phyloP scores from a whole-genome alignment of 2,797 vertebrate genomes.

The Hapalemur alaotrensis region DNA sequence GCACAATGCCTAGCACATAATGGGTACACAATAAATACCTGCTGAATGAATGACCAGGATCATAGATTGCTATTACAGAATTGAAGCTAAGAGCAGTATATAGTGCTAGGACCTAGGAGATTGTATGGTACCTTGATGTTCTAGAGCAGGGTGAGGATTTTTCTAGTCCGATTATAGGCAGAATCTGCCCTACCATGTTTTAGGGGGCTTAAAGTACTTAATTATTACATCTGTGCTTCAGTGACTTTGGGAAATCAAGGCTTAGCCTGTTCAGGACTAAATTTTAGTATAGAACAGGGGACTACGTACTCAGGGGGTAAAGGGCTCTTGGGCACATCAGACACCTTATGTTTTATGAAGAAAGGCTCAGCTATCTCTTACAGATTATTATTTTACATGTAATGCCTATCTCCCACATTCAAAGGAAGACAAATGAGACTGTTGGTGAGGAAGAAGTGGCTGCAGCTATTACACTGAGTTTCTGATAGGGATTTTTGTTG shows the following conservation, averaged over 20 bases:
- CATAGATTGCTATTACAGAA: background rate
- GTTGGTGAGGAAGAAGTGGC: background rate
- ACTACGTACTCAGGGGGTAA: background rate
- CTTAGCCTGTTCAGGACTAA: background rate
- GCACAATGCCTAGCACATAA: background rate
- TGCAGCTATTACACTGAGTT: background rate
- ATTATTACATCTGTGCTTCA: background rate
- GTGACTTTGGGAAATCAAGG: constrained; percentile 1
- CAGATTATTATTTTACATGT: background rate
- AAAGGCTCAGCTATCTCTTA: background rate
- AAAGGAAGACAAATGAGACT: background rate
- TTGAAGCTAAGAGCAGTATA: background rate
- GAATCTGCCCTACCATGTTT: background rate
- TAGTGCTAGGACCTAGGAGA: background rate
- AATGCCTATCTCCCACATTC: background rate
- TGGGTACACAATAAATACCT: background rate
- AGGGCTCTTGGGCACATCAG: background rate
- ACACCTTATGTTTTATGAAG: background rate
- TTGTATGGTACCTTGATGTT: background rate
- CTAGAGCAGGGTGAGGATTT: background rate
- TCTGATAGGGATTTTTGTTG: background rate
- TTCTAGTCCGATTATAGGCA: background rate
- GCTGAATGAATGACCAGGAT: background rate
- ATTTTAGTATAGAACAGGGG: background rate
- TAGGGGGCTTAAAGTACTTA: background rate